Percentiles rank a stretch among this genome's conserved stretches.
Conservation (phyloP, 1,140 invertebrate genomes). For the Batillaria attramentaria region DNA sequence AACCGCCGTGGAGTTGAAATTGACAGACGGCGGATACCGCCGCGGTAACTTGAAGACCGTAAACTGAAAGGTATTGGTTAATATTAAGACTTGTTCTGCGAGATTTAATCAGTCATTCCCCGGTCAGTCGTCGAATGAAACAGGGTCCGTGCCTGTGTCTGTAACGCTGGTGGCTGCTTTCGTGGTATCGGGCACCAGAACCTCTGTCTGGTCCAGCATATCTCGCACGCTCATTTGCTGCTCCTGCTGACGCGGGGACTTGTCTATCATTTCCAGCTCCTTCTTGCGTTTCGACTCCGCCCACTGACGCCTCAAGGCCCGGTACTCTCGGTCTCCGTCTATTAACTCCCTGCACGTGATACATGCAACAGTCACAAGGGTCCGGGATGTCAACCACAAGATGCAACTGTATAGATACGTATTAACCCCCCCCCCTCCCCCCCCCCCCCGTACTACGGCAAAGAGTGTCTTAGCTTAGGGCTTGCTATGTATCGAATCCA, state of each 20-base stretch:
- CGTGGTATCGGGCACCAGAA: neutral
- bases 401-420: neutral
- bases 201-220: conserved; percentile 2
- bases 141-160: no score
- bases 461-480: neutral
- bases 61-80: no score
- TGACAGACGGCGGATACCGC: no score
- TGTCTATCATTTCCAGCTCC: neutral
- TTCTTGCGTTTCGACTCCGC: conserved; percentile 12
- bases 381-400: neutral
- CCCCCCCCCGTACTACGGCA: neutral
- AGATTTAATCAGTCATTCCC: no score
- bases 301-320: conserved; percentile 19
- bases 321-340: conserved; percentile 38
- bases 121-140: no score
- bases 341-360: conserved; percentile 31
- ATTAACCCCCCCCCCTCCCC: no score
- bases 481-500: no score
- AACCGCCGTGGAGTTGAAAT: no score
- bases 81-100: no score
- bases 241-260: neutral
- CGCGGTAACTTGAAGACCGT: no score
- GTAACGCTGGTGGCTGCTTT: no score
- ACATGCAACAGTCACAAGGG: neutral
- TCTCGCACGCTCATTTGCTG: neutral